Conservation (phyloP, 2,888 invertebrate genomes). For the Leucophenga montana region DNA sequence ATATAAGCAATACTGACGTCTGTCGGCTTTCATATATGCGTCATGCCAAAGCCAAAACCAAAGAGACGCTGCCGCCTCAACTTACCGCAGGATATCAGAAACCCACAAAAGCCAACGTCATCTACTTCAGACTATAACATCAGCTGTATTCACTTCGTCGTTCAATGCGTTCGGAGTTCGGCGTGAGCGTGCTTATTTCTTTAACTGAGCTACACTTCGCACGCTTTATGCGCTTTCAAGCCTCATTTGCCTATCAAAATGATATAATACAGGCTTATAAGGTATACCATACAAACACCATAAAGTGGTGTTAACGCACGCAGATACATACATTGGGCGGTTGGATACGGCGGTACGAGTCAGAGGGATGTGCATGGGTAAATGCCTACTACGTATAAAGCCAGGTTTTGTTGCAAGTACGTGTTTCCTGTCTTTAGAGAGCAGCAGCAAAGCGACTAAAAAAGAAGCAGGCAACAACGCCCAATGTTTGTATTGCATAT, state of each 20-base stretch:
- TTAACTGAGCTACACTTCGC: constrained; percentile 30
- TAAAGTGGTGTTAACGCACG: constrained; percentile 8
- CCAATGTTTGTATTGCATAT: constrained; percentile 16
- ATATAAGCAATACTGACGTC: constrained; percentile 41
- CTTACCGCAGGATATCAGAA: no score
- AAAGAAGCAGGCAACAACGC: constrained; percentile 17
- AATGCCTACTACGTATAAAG: no score
- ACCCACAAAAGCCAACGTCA: constrained; percentile 12
- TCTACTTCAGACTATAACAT: constrained; percentile 17
- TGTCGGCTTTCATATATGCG: constrained; percentile 35
- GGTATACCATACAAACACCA: constrained; percentile 46
- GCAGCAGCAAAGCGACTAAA: not conserved
- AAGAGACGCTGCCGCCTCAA: not conserved
- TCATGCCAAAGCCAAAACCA: not conserved
- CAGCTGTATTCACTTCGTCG: constrained; percentile 8
- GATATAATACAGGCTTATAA: constrained; percentile 60
- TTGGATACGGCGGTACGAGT: constrained; percentile 23
- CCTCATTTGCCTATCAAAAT: constrained; percentile 64
- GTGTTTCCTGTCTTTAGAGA: constrained; percentile 58
- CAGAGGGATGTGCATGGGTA: not conserved
- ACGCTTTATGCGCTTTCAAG: constrained; percentile 49
- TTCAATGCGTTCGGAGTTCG: not conserved
- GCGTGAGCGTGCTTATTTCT: constrained; percentile 7
- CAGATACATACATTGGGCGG: not conserved
- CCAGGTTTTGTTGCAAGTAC: constrained; percentile 40